A percentile compares a stretch with the other conserved stretches of the same genome.
Conservation (phyloP, 2,113 vertebrate species). For the Stictonetta naevosa region DNA sequence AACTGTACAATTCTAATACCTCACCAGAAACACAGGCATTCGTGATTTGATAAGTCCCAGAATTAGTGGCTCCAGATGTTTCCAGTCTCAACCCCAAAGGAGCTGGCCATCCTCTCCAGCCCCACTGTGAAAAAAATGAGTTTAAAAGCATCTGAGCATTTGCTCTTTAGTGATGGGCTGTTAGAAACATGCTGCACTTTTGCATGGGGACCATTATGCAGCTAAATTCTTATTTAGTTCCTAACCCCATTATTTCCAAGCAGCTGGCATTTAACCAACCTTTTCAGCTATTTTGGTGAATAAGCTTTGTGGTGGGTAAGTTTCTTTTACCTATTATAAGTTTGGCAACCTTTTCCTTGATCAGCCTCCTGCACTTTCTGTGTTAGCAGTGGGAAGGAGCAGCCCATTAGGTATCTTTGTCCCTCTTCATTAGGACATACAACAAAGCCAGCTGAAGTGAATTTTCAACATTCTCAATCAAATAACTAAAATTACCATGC, state of each 20-base stretch:
- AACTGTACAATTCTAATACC: not conserved
- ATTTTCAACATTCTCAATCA: not conserved
- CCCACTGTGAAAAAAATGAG: fast-evolving
- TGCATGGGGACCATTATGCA: not conserved
- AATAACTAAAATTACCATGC: not conserved
- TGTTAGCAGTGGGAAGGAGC: not conserved
- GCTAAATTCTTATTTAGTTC: not conserved
- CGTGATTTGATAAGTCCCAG: not conserved
- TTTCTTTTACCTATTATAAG: not conserved
- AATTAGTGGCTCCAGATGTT: not conserved
- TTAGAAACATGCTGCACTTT: not conserved
- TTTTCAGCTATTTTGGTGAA: not conserved
- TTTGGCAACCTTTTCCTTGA: constrained; percentile 17
- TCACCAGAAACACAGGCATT: not conserved
- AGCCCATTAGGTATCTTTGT: not conserved
- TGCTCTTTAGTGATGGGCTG: not conserved
- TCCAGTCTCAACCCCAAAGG: not conserved
- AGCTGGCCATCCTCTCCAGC: not conserved
- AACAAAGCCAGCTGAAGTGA: not conserved
- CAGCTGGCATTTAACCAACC: not conserved
- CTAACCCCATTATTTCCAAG: not conserved
- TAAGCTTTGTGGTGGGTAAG: not conserved
- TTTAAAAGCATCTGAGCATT: not conserved
- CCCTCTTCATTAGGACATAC: not conserved
- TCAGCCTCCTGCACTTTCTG: not conserved